Percentiles rank a stretch among this genome's conserved stretches.
These are phyloP conservation scores for Gobius niger DNA, from an alignment of 2,113 vertebrate genomes.

Conservation along the genomic window DNA sequence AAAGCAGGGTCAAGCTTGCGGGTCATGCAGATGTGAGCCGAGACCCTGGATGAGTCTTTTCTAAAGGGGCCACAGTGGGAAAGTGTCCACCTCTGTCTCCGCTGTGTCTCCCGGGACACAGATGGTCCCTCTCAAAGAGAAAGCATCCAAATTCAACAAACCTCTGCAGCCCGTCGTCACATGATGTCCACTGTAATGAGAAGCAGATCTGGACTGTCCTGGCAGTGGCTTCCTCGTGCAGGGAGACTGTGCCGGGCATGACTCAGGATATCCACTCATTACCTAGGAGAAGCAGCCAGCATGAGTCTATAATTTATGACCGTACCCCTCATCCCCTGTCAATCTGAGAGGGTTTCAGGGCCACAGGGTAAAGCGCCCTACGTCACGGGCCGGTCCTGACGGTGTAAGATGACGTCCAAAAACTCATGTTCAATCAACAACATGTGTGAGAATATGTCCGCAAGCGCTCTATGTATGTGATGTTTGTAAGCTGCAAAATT, in stretches of 20 bases:
- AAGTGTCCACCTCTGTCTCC: slow-evolving; percentile 45
- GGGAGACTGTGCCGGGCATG: slow-evolving; percentile 39
- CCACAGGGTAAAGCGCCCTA: slow-evolving; percentile 40
- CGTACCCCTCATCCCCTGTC: slow-evolving; percentile 12
- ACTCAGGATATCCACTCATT: slow-evolving; percentile 65
- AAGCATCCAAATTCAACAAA: slow-evolving; percentile 58
- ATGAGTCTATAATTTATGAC: slow-evolving; percentile 60
- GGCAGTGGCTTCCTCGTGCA: slow-evolving; percentile 53
- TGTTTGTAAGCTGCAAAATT: slow-evolving; percentile 20
- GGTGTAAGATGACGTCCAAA: slow-evolving; percentile 29
- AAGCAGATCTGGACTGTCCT: slow-evolving; percentile 47
- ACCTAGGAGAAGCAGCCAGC: slow-evolving; percentile 43
- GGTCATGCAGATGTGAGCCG: slow-evolving; percentile 72
- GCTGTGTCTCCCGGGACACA: slow-evolving; percentile 59
- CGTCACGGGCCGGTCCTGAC: slow-evolving; percentile 32
- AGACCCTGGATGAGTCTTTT: slow-evolving; percentile 57
- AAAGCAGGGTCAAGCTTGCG: slow-evolving; percentile 49
- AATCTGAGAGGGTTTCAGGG: slow-evolving; percentile 23
- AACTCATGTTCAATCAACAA: slow-evolving; percentile 45
- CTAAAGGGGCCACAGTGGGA: slow-evolving; percentile 62
- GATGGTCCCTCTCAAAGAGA: slow-evolving; percentile 56
- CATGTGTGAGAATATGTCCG: slow-evolving; percentile 24
- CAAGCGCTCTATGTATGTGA: slow-evolving; percentile 3
- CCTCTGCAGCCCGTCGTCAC: slow-evolving; percentile 51
- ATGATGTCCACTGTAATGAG: slow-evolving; percentile 60